Conservation (phyloP, 2,113 vertebrate species). For the Promerops cafer region DNA sequence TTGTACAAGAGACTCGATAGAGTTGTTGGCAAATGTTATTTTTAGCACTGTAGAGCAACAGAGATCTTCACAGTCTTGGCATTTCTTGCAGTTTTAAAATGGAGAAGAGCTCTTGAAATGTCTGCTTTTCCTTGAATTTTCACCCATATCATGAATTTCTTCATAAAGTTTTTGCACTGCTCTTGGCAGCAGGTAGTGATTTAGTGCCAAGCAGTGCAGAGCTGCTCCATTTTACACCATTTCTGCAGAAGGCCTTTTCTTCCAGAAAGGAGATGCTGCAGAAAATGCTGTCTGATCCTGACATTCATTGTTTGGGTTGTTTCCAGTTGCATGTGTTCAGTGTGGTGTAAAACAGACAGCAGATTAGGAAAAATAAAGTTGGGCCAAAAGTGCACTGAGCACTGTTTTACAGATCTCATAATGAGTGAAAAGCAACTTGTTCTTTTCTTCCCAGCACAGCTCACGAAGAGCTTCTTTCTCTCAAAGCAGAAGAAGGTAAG, state of each 20-base stretch:
- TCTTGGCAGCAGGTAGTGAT: not conserved
- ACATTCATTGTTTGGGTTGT: not conserved
- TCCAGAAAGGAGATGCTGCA: not conserved
- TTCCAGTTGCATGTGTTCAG: not conserved
- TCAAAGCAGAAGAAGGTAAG: not conserved
- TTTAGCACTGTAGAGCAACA: constrained; percentile 11
- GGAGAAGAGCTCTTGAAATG: constrained; percentile 32
- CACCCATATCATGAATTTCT: not conserved
- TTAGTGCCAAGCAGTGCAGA: not conserved
- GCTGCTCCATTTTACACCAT: not conserved
- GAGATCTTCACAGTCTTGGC: constrained; percentile 16
- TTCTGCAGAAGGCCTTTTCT: not conserved
- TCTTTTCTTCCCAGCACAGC: not conserved
- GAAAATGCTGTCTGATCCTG: not conserved
- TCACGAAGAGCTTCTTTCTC: not conserved
- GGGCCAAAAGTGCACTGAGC: not conserved
- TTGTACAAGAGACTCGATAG: not conserved
- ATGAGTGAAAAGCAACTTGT: not conserved
- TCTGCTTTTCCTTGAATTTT: not conserved
- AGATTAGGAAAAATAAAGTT: not conserved
- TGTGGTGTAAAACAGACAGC: not conserved
- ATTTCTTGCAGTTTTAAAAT: constrained; percentile 36
- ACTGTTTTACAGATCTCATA: not conserved
- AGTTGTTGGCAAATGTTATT: constrained; percentile 25
- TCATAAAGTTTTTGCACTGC: not conserved